Percentiles rank a stretch among this genome's conserved stretches.
Evolutionary conservation across 1,140 invertebrate species (phyloP).

Genomic region (Papilio xuthus): DNA sequence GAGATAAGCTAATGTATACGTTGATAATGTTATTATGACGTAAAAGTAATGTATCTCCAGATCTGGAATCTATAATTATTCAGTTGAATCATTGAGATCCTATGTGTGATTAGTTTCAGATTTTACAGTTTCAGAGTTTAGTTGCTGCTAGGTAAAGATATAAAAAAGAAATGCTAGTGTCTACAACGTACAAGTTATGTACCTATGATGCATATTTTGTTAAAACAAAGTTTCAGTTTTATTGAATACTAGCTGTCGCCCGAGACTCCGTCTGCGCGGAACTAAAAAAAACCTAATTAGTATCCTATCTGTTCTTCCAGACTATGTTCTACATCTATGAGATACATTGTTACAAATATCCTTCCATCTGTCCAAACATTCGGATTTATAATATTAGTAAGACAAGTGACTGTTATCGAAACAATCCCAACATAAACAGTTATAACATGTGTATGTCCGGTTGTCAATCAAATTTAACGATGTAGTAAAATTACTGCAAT

Average conservation of each 20-base stretch:
- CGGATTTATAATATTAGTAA: background rate
- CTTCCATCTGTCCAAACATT: too few species aligned
- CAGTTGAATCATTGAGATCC: background rate
- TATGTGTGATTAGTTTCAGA: background rate
- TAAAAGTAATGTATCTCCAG: background rate
- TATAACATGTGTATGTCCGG: background rate
- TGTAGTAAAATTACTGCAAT: background rate
- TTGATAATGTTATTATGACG: background rate
- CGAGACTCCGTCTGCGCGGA: too few species aligned
- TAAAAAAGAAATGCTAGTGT: too few species aligned
- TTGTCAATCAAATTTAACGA: slow-evolving; percentile 15
- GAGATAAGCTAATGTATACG: slow-evolving; percentile 14
- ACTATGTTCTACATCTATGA: too few species aligned
- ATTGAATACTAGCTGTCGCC: background rate
- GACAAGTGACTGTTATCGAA: background rate
- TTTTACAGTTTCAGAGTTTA: background rate
- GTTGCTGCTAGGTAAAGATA: too few species aligned
- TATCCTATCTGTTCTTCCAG: too few species aligned
- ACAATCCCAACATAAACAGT: background rate
- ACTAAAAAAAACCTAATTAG: too few species aligned
- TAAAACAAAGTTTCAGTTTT: too few species aligned
- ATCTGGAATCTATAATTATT: background rate
- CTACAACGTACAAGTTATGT: background rate
- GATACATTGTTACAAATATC: too few species aligned
- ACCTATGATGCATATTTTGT: background rate